phyloP scores from a whole-genome alignment of 2,888 invertebrate species.

The Ophion ventricosus region DNA sequence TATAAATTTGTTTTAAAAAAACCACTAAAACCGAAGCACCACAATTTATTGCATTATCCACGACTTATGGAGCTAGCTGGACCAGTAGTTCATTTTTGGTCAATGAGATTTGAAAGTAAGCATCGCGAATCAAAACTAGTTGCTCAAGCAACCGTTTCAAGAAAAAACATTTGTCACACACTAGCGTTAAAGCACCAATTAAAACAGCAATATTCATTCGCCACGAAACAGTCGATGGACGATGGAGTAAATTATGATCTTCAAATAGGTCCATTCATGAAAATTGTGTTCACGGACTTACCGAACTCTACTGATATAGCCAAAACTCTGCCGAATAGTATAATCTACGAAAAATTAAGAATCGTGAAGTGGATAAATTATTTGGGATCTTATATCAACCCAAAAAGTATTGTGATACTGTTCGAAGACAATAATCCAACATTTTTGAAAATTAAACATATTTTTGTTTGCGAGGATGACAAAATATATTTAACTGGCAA shows the following conservation, averaged over 20 bases:
- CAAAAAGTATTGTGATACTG: not conserved
- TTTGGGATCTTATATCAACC: constrained; percentile 21
- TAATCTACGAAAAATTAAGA: constrained; percentile 1
- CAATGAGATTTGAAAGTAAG: constrained; percentile 47
- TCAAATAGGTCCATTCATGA: constrained; percentile 12
- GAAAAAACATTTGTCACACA: constrained; percentile 18
- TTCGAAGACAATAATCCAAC: not conserved
- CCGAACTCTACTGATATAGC: constrained; percentile 13
- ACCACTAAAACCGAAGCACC: constrained; percentile 43
- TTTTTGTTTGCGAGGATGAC: constrained; percentile 9
- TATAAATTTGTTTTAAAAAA: constrained; percentile 12
- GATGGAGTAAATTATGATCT: not conserved
- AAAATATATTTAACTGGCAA: constrained; percentile 10
- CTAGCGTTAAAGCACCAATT: constrained; percentile 22
- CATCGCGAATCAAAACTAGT: too few species aligned
- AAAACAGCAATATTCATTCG: constrained; percentile 25
- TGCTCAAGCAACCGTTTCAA: constrained; percentile 10
- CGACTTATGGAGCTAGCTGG: constrained; percentile 43
- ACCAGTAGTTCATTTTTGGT: constrained; percentile 47
- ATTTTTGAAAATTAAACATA: constrained; percentile 19
- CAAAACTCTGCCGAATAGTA: constrained; percentile 2
- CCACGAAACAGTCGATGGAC: not conserved
- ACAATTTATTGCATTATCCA: constrained; percentile 47
- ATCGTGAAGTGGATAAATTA: constrained; percentile 19
- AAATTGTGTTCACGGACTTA: constrained; percentile 4